Evolutionary conservation across 2,888 invertebrate genomes (phyloP).

Genomic region (Sphaerolaimus hirsutus): DNA sequence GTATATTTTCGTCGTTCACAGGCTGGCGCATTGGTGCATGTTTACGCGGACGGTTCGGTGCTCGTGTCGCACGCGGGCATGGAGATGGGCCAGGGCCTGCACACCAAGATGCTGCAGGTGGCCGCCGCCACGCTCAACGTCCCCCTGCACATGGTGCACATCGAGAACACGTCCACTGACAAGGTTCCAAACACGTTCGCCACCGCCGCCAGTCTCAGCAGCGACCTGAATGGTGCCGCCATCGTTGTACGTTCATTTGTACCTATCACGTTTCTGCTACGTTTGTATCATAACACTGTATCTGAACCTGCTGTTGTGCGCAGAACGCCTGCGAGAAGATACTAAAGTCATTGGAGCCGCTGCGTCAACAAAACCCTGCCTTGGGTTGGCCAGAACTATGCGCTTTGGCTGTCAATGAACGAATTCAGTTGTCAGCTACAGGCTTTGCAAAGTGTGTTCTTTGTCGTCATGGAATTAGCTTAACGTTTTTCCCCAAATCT

Average conservation of each 20-base stretch:
- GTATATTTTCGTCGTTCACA: too few species aligned
- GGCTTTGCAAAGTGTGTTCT: conserved; percentile 42
- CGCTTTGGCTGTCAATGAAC: conserved; percentile 45
- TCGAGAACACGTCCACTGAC: conserved; percentile 59
- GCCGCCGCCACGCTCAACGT: conserved; percentile 33
- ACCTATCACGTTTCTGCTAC: not conserved
- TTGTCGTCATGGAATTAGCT: not conserved
- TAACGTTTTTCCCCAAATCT: too few species aligned
- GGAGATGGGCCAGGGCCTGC: conserved; percentile 88
- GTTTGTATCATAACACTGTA: not conserved
- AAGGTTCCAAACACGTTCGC: conserved; percentile 72
- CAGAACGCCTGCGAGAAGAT: conserved; percentile 53
- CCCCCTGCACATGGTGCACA: conserved; percentile 14
- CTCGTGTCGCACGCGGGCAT: conserved; percentile 60
- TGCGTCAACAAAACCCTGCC: conserved; percentile 47
- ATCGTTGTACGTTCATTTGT: conserved; percentile 28
- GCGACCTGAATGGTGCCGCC: conserved; percentile 75
- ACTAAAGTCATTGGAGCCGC: conserved; percentile 46
- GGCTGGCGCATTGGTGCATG: conserved; percentile 56
- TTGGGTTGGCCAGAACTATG: conserved; percentile 66
- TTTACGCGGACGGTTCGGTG: conserved; percentile 54
- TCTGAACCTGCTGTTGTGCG: not conserved
- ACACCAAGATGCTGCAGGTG: conserved; percentile 75
- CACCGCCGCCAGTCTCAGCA: conserved; percentile 63
- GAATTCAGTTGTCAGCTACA: conserved; percentile 53